phyloP scores from a whole-genome alignment of 2,888 invertebrate genomes.

The Seladonia tumulorum region DNA sequence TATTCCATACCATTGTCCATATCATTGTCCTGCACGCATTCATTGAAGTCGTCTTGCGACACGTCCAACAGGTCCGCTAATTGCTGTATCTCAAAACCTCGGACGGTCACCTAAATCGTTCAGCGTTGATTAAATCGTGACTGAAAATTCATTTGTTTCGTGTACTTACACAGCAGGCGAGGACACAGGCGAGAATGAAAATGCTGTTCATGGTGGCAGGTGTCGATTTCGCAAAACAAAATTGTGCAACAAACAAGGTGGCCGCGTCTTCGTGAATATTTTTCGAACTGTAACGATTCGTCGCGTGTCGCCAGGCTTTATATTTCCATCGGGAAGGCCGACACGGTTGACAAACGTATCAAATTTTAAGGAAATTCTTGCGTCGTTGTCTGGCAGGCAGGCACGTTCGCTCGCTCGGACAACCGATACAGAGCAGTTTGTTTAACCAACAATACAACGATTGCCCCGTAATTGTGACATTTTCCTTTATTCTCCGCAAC shows the following conservation, averaged over 20 bases:
- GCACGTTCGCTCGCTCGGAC: neutral
- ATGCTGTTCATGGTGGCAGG: neutral
- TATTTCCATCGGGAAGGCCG: constrained; percentile 31
- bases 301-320: constrained; percentile 5
- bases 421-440: neutral
- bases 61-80: neutral
- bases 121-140: neutral
- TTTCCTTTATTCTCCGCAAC: neutral
- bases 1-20: neutral
- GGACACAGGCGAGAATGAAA: neutral
- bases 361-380: constrained; percentile 21
- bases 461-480: neutral
- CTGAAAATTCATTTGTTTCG: neutral
- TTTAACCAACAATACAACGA: constrained; percentile 2
- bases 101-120: neutral
- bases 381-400: neutral
- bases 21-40: neutral
- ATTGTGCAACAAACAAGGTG: neutral
- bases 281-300: constrained; percentile 5
- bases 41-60: neutral
- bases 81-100: neutral
- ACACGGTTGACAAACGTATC: constrained; percentile 21
- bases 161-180: constrained; percentile 31
- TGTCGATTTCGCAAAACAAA: neutral
- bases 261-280: neutral